These are phyloP conservation scores for Leptoclinus maculatus DNA, from an alignment of 2,797 vertebrate species.

Conservation along the genomic window DNA sequence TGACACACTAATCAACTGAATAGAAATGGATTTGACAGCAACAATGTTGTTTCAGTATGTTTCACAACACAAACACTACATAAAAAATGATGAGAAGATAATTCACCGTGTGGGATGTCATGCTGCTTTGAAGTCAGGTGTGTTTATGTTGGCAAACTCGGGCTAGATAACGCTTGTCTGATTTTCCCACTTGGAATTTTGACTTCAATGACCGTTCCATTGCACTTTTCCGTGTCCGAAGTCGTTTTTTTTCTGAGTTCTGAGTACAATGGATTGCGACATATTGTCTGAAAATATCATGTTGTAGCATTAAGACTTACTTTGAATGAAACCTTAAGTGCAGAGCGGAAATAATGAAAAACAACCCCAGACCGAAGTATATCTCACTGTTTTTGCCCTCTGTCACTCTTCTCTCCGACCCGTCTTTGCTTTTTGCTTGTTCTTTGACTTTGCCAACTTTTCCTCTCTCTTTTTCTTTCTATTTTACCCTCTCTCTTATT, in stretches of 20 bases:
- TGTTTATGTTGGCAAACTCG: not conserved
- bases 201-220: too few species aligned
- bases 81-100: not conserved
- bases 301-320: not conserved
- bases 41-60: too few species aligned
- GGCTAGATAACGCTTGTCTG: too few species aligned
- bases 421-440: constrained; percentile 54
- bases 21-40: too few species aligned
- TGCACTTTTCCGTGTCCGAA: too few species aligned
- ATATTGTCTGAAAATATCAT: too few species aligned
- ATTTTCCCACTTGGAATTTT: too few species aligned
- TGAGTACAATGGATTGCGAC: too few species aligned
- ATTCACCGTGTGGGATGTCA: not conserved
- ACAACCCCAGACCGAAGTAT: not conserved
- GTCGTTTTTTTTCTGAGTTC: too few species aligned
- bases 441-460: constrained; percentile 73
- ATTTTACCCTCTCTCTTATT: constrained; percentile 74
- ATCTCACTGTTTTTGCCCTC: constrained; percentile 37
- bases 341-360: not conserved
- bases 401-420: constrained; percentile 32
- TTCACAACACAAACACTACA: too few species aligned
- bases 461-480: constrained; percentile 26
- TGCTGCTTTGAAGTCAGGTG: not conserved
- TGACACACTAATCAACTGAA: too few species aligned
- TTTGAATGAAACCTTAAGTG: not conserved